A percentile compares a stretch with the other conserved stretches of the same genome.
Conservation (phyloP, 2,888 invertebrate genomes). For the Onthophagus sagittarius region DNA sequence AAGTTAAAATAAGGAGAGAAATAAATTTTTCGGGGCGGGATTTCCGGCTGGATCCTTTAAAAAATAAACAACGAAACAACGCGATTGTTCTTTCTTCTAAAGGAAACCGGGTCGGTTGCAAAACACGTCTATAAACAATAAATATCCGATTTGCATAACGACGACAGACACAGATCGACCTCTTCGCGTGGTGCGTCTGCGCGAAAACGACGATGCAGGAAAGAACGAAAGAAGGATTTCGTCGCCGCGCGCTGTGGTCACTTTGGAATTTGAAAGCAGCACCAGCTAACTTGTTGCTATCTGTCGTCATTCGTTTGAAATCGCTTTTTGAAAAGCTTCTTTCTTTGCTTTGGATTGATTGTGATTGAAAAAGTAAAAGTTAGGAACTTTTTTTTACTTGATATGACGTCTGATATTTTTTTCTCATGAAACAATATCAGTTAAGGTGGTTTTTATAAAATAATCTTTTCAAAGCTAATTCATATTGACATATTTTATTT, state of each 20-base stretch:
- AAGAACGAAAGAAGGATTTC: slow-evolving; percentile 7
- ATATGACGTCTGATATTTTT: too few relatives aligned
- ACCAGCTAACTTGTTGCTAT: too few relatives aligned
- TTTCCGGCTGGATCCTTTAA: not conserved
- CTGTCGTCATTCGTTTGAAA: too few relatives aligned
- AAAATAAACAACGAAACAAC: slow-evolving; percentile 1
- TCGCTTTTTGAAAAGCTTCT: too few relatives aligned
- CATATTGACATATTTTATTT: too few relatives aligned
- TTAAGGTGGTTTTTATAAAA: too few relatives aligned
- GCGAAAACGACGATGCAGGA: not conserved
- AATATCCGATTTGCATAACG: slow-evolving; percentile 21
- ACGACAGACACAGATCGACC: not conserved
- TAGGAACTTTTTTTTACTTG: too few relatives aligned
- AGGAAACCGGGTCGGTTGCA: slow-evolving; percentile 17
- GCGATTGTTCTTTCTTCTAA: not conserved
- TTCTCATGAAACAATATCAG: too few relatives aligned
- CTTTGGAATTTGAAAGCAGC: not conserved
- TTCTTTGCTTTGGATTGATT: too few relatives aligned
- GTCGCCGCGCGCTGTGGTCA: slow-evolving; percentile 4
- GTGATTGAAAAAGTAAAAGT: not conserved
- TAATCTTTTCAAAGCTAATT: too few relatives aligned
- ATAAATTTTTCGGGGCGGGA: not conserved
- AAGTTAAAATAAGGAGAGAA: not conserved
- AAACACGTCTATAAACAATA: slow-evolving; percentile 19
- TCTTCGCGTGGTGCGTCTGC: slow-evolving; percentile 1